These are phyloP conservation scores for Scophthalmus maximus DNA, from an alignment of 2,113 vertebrate species.

Conservation along the genomic window DNA sequence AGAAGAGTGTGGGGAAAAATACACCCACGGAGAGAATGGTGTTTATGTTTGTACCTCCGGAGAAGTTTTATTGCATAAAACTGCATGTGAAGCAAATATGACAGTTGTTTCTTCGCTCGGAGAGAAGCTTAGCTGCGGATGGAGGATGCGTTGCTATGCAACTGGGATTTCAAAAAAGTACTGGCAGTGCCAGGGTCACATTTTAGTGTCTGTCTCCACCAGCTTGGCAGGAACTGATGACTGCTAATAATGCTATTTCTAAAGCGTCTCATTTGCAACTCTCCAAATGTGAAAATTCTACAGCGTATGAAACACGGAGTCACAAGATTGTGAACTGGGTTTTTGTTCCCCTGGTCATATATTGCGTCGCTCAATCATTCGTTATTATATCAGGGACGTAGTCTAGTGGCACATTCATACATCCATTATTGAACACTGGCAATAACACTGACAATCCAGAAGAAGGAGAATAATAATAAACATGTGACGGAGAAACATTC, in stretches of 20 bases:
- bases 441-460: too few species aligned
- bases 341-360: background rate
- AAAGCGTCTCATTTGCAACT: conserved; percentile 42
- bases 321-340: background rate
- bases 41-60: conserved; percentile 25
- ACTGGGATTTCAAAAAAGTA: conserved; percentile 76
- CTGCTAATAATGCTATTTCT: conserved; percentile 67
- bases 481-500: background rate
- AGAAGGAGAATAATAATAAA: background rate
- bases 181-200: conserved; percentile 68
- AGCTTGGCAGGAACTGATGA: conserved; percentile 62
- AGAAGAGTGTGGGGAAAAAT: background rate
- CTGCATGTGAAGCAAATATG: conserved; percentile 56
- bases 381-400: conserved; percentile 3
- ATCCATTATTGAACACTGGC: too few species aligned
- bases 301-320: background rate
- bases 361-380: background rate
- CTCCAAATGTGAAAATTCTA: conserved; percentile 30
- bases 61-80: conserved; percentile 50
- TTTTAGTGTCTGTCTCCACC: conserved; percentile 67
- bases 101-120: conserved; percentile 63
- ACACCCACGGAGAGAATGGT: background rate
- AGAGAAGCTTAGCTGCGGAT: conserved; percentile 65
- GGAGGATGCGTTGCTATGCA: conserved; percentile 80
- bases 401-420: background rate